phyloP scores from a whole-genome alignment of 2,888 invertebrate species.

The Dilophus febrilis region DNA sequence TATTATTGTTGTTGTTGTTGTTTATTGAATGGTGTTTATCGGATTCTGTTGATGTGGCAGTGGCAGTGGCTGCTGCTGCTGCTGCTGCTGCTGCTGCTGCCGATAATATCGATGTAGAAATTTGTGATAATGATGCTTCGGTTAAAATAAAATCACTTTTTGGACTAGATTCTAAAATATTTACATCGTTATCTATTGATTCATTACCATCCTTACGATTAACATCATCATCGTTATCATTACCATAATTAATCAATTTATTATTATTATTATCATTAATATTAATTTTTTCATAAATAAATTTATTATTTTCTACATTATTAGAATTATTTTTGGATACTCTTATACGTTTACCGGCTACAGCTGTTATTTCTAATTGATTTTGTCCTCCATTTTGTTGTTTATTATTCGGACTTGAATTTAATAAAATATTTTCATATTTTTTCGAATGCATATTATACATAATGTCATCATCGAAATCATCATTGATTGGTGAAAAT shows the following conservation, averaged over 20 bases:
- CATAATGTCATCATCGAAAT: conserved; percentile 36
- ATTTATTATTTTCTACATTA: conserved; percentile 4
- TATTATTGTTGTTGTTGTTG: too few relatives aligned
- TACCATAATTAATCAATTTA: conserved; percentile 2
- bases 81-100: not conserved
- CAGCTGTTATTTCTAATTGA: not conserved
- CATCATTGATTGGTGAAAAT: conserved; percentile 30
- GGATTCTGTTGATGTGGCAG: conserved; percentile 25
- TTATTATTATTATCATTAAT: too few relatives aligned
- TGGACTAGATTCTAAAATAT: not conserved
- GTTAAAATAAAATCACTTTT: conserved; percentile 5
- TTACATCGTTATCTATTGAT: not conserved
- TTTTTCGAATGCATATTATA: conserved; percentile 15
- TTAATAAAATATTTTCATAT: conserved; percentile 4
- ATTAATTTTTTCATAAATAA: not conserved
- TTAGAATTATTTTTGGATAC: conserved; percentile 19
- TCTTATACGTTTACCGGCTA: conserved; percentile 2
- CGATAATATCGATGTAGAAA: conserved; percentile 4
- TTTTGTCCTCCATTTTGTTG: not conserved
- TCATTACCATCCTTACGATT: not conserved
- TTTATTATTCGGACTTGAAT: conserved; percentile 1
- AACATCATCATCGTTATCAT: not conserved
- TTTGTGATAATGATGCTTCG: conserved; percentile 10
- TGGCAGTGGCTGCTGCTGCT: conserved; percentile 16
- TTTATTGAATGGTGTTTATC: too few relatives aligned